Evolutionary conservation across 1,140 invertebrate species (phyloP).

Genomic region (Drosophila pseudoobscura): DNA sequence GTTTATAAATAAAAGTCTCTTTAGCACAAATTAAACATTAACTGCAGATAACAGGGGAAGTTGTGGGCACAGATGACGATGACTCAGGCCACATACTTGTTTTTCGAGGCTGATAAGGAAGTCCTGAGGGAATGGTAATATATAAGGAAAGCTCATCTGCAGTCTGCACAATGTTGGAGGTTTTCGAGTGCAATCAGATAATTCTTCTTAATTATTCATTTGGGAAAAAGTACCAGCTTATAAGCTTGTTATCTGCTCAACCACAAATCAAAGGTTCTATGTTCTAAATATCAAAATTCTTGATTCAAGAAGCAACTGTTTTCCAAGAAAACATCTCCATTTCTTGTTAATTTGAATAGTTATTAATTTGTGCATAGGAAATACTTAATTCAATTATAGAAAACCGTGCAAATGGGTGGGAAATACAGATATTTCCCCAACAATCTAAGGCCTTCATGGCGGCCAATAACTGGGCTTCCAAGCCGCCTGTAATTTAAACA

Average conservation of each 20-base stretch:
- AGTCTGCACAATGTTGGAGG: no score
- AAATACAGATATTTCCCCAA: slow-evolving; percentile 5
- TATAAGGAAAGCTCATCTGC: no score
- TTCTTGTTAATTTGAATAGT: slow-evolving; percentile 14
- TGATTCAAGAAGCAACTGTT: no score
- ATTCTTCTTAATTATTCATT: no score
- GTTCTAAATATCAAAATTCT: no score
- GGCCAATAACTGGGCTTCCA: slow-evolving; percentile 14
- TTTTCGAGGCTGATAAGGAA: background rate
- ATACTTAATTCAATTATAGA: slow-evolving; percentile 41
- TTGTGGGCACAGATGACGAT: slow-evolving; percentile 14
- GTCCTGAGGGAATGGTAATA: no score
- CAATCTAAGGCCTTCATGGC: slow-evolving; percentile 8
- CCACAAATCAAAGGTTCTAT: no score
- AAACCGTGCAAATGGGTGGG: slow-evolving; percentile 14
- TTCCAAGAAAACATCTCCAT: background rate
- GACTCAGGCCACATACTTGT: slow-evolving; percentile 30
- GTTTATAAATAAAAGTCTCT: slow-evolving; percentile 62
- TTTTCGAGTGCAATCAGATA: no score
- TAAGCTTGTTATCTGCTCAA: no score
- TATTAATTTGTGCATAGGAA: slow-evolving; percentile 22
- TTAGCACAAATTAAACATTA: slow-evolving; percentile 21
- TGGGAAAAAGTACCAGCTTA: no score
- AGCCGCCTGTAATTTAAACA: slow-evolving; percentile 59
- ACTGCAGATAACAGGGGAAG: slow-evolving; percentile 9